Conservation (phyloP, 2,113 vertebrate species). For the Sander lucioperca region DNA sequence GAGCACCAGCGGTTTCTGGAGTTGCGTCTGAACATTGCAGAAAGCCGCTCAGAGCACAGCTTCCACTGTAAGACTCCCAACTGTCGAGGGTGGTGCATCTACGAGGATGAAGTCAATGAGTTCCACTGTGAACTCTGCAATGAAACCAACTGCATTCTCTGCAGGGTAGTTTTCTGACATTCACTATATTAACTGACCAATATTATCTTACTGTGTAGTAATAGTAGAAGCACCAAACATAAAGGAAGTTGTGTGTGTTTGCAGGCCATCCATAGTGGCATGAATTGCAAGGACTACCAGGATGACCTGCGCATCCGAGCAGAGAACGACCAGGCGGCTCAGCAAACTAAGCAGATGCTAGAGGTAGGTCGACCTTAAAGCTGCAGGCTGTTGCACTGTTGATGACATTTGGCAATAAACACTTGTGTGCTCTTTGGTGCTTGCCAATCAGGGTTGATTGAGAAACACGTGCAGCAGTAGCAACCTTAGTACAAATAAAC, state of each 20-base stretch:
- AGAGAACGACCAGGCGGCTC: slow-evolving; percentile 86
- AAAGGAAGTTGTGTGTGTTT: slow-evolving; percentile 15
- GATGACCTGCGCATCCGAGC: slow-evolving; percentile 88
- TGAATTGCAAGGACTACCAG: slow-evolving; percentile 92
- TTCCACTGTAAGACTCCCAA: slow-evolving; percentile 92
- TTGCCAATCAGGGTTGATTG: not conserved
- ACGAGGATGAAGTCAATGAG: slow-evolving; percentile 90
- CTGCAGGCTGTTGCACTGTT: not conserved
- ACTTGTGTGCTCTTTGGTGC: not conserved
- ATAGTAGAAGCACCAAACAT: not conserved
- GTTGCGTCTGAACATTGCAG: slow-evolving; percentile 87
- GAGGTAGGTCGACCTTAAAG: slow-evolving; percentile 73
- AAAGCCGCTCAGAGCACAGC: slow-evolving; percentile 88
- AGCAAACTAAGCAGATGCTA: slow-evolving; percentile 87
- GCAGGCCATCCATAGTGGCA: slow-evolving; percentile 88
- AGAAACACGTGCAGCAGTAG: not conserved
- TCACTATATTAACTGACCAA: accelerated
- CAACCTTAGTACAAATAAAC: no score
- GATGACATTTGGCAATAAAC: not conserved
- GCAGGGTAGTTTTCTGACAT: slow-evolving; percentile 71
- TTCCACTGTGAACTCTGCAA: slow-evolving; percentile 88
- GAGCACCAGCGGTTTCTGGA: slow-evolving; percentile 89
- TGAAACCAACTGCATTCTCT: slow-evolving; percentile 82
- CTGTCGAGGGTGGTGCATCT: slow-evolving; percentile 92
- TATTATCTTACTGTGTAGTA: not conserved